Conservation (phyloP, 2,113 vertebrate species). For the Gnathonemus longibarbis region DNA sequence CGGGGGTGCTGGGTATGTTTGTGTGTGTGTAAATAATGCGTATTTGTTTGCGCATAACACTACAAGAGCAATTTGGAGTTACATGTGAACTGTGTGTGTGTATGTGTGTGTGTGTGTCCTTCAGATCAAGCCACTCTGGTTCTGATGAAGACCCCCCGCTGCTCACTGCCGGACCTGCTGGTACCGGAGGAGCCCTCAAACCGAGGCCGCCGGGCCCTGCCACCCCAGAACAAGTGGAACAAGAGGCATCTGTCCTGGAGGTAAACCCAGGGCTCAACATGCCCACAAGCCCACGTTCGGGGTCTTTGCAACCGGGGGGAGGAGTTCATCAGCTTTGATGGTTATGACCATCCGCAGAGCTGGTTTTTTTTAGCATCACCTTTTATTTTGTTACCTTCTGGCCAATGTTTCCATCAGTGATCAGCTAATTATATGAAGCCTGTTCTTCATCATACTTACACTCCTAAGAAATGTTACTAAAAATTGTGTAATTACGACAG, state of each 20-base stretch:
- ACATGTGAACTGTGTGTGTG: slow-evolving; percentile 18
- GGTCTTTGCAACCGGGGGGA: background rate
- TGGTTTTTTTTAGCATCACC: background rate
- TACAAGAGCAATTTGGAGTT: background rate
- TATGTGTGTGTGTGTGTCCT: slow-evolving; percentile 10
- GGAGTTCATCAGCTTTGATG: background rate
- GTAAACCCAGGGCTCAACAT: slow-evolving; percentile 46
- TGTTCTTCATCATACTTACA: background rate
- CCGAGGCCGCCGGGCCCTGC: slow-evolving; percentile 59
- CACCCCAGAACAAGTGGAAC: slow-evolving; percentile 73
- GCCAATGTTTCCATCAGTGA: background rate
- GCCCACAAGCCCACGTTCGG: background rate
- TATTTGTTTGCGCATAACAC: background rate
- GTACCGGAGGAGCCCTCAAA: slow-evolving; percentile 28
- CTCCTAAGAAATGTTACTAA: background rate
- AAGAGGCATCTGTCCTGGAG: slow-evolving; percentile 95
- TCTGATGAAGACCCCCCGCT: slow-evolving; percentile 90
- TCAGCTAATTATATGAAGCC: background rate
- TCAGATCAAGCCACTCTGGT: slow-evolving; percentile 80
- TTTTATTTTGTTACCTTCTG: background rate
- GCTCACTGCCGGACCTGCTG: slow-evolving; percentile 80
- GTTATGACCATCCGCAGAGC: background rate
- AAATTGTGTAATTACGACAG: background rate
- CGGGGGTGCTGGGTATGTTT: slow-evolving; percentile 76
- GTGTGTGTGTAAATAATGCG: background rate